Evolutionary conservation across 2,888 invertebrate genomes (phyloP), one percentile per base, ranked within the genome.

Genomic region (Fissipunctia ypsillon): DNA sequence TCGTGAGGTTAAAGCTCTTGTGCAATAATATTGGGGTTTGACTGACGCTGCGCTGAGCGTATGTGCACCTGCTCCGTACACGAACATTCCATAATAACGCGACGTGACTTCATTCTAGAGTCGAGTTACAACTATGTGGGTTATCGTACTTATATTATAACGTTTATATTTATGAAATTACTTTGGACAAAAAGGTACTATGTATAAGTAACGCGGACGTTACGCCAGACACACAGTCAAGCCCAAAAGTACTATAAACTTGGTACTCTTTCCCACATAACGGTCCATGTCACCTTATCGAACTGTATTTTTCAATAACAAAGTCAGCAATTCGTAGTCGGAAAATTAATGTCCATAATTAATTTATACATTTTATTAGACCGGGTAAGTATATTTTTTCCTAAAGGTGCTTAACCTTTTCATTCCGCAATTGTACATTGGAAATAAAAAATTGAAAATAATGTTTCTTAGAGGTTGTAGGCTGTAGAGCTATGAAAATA

Each of bases 31-130:
- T 81, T 81, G 64, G 81, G 60, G 70, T 76, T 69, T 66, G 77
- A 56, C 59, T 64, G 71, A 67, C 69, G 78, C 74, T 86, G 72
- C 80, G 78, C 72, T 71, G 72, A 80, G 78, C 73, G 72, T 54
- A 45, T 76, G 84, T 80, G 86, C 91, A 91, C 90, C 91, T 92
- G 91, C 88, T 86, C 70, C 78, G 80, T 81, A 84, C 84, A 85
- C 80, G 83, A 84, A 83, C 89, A 88, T 88, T 89, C 87, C 86
- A 81, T 80, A 87, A 80, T 78, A 87, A 86, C 14, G 84, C 69
- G 84, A 90, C 87, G 88, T 90, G 89, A 90, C 90, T 88, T 87
- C 87, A 89, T 88, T 85, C 81, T 79, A 88, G 87, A 88, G 84
- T 92, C 87, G 79, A 88, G 85, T 91, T 90, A 89, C 90, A 85